These are phyloP conservation scores for Acromyrmex heyeri DNA, from an alignment of 1,140 invertebrate species.

Conservation along the genomic window DNA sequence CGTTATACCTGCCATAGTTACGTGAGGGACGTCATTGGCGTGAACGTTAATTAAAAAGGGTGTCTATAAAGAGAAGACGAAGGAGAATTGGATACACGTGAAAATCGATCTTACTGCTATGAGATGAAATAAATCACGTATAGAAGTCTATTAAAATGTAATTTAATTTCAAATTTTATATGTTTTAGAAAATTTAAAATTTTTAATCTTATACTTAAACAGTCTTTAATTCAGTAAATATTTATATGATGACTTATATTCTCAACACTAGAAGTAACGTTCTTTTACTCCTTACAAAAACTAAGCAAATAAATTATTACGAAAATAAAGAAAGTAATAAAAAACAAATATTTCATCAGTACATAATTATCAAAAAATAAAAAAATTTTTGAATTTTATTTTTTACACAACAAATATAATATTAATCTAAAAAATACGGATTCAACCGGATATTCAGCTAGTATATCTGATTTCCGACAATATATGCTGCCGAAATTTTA, in stretches of 20 bases:
- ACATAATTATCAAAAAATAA: too few relatives aligned
- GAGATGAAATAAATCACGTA: slow-evolving; percentile 7
- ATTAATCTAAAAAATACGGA: too few relatives aligned
- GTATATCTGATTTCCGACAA: too few relatives aligned
- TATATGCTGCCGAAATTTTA: too few relatives aligned
- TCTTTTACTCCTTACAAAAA: too few relatives aligned
- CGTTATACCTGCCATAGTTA: slow-evolving; percentile 56
- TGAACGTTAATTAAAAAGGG: slow-evolving; percentile 59
- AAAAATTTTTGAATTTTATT: too few relatives aligned
- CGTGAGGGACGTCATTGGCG: slow-evolving; percentile 4
- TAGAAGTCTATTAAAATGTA: slow-evolving; percentile 17
- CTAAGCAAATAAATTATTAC: too few relatives aligned
- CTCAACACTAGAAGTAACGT: not conserved
- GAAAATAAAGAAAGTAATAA: too few relatives aligned
- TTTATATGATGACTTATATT: not conserved
- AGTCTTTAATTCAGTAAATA: not conserved
- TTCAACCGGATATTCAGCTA: too few relatives aligned
- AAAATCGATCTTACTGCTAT: slow-evolving; percentile 23
- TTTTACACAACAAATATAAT: too few relatives aligned
- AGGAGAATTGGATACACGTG: slow-evolving; percentile 41
- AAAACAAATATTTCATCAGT: too few relatives aligned
- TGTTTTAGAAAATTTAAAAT: not conserved
- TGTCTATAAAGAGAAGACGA: slow-evolving; percentile 45
- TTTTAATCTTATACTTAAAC: not conserved
- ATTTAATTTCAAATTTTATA: slow-evolving; percentile 7